Percentiles rank a stretch among this genome's conserved stretches.
These are phyloP conservation scores for Willowsia nigromaculata DNA, from an alignment of 2,888 invertebrate genomes.

Conservation along the genomic window DNA sequence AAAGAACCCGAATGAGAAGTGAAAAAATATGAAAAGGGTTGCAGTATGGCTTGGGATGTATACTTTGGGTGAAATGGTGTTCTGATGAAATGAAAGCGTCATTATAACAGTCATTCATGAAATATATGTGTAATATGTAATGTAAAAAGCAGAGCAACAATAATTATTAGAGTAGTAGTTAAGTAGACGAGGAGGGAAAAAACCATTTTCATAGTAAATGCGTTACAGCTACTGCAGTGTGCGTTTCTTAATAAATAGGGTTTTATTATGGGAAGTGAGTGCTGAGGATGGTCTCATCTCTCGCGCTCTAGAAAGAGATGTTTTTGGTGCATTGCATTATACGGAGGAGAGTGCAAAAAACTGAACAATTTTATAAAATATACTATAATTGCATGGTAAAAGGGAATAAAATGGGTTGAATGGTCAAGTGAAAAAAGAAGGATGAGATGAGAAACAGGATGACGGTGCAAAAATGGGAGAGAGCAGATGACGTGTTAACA, in stretches of 20 bases:
- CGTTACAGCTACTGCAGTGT: not conserved
- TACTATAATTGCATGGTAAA: slow-evolving; percentile 15
- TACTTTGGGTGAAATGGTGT: not conserved
- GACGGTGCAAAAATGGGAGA: slow-evolving; percentile 14
- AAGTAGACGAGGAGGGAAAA: not conserved
- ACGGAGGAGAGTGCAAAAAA: not conserved
- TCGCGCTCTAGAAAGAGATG: too few relatives aligned
- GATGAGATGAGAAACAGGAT: not conserved
- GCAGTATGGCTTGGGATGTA: not conserved
- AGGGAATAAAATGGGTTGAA: slow-evolving; percentile 19
- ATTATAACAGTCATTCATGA: slow-evolving; percentile 2
- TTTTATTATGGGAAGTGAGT: not conserved
- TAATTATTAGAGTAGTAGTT: slow-evolving; percentile 17
- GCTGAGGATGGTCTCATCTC: not conserved
- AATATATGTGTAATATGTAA: not conserved
- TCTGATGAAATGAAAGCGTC: slow-evolving; percentile 21
- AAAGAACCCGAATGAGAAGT: not conserved
- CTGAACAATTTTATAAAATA: not conserved
- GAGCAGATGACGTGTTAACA: not conserved
- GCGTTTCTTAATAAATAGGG: not conserved
- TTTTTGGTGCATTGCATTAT: slow-evolving; percentile 2
- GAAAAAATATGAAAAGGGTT: not conserved
- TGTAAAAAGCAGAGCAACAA: slow-evolving; percentile 2
- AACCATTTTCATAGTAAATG: not conserved
- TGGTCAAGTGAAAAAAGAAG: not conserved